A percentile compares a stretch with the other conserved stretches of the same genome.
These are phyloP conservation scores for Furcula furcula DNA, from an alignment of 2,888 invertebrate species.

Conservation along the genomic window DNA sequence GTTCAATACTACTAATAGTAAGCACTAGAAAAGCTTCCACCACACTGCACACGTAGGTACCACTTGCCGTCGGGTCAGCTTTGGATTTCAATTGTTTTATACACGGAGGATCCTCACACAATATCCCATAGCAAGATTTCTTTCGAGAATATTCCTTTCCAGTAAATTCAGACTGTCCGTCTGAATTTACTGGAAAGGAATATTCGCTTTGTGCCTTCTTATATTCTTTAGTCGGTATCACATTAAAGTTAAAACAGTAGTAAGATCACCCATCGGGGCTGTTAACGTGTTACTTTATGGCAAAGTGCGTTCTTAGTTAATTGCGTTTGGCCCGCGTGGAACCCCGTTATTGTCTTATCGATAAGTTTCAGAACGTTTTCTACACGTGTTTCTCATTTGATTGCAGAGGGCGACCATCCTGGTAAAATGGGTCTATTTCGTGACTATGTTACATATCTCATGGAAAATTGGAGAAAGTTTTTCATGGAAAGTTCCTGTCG, in stretches of 20 bases:
- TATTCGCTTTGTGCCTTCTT: not conserved
- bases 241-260: not conserved
- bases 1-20: no score
- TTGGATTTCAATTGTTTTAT: not conserved
- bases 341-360: constrained; percentile 18
- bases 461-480: constrained; percentile 12
- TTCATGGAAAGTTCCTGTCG: not conserved
- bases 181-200: not conserved
- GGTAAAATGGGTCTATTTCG: constrained; percentile 27
- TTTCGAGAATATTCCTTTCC: not conserved
- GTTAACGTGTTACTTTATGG: constrained; percentile 19
- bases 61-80: not conserved
- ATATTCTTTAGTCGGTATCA: not conserved
- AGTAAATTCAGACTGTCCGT: no score
- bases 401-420: constrained; percentile 15
- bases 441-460: constrained; percentile 28
- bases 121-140: not conserved
- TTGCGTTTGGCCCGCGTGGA: constrained; percentile 17
- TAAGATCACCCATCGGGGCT: constrained; percentile 7
- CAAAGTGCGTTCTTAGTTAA: constrained; percentile 20
- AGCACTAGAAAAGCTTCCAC: no score
- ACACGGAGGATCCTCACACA: not conserved
- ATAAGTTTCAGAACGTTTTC: constrained; percentile 24
- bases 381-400: constrained; percentile 25
- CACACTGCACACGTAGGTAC: no score